Percentiles rank a stretch among this genome's conserved stretches.
Conservation (phyloP, 2,113 vertebrate species). For the Dromas ardeola region DNA sequence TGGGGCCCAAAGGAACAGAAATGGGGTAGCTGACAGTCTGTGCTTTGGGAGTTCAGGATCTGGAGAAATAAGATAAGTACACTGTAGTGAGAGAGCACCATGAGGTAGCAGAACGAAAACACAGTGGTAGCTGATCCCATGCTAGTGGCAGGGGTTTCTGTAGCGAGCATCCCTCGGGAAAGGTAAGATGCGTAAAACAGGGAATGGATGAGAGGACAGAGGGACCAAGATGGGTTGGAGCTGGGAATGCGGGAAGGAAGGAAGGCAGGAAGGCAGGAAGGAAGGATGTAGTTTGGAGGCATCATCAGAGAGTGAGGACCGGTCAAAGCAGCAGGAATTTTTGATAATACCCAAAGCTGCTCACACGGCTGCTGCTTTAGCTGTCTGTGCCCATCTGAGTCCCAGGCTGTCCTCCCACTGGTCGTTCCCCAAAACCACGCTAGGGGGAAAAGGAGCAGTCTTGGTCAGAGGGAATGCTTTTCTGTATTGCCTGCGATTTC, state of each 20-base stretch:
- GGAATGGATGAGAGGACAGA: not conserved
- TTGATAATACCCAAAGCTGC: not conserved
- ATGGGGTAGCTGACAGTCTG: not conserved
- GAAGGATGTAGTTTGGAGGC: not conserved
- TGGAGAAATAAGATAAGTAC: not conserved
- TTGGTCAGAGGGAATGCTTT: not conserved
- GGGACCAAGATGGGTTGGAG: not conserved
- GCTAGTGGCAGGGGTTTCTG: not conserved
- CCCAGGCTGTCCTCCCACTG: not conserved
- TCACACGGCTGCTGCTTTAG: fast-evolving
- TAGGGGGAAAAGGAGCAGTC: not conserved
- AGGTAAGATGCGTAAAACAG: not conserved
- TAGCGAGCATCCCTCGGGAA: not conserved
- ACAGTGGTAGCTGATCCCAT: not conserved
- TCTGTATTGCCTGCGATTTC: not conserved
- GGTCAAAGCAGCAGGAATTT: not conserved
- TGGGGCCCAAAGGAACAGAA: not conserved
- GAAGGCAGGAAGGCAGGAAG: not conserved
- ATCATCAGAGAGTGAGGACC: not conserved
- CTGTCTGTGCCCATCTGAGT: not conserved
- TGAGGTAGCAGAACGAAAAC: not conserved
- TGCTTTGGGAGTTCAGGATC: not conserved
- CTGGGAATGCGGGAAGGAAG: not conserved
- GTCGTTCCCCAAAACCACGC: fast-evolving
- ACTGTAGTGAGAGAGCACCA: not conserved